These are phyloP conservation scores for Muscina levida DNA, from an alignment of 2,888 invertebrate species.

Conservation along the genomic window DNA sequence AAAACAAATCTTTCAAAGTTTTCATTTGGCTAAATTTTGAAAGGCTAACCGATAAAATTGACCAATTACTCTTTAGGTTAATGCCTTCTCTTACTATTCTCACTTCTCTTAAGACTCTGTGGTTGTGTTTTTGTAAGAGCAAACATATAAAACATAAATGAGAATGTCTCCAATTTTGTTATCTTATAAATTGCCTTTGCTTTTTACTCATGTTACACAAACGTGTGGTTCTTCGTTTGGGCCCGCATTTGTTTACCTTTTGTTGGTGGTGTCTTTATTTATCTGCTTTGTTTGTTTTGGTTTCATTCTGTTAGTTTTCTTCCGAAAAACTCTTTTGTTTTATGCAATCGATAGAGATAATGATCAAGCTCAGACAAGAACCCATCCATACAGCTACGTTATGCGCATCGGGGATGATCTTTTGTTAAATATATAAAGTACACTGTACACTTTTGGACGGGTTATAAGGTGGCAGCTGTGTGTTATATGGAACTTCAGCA, in stretches of 20 bases:
- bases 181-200: background rate
- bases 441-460: no score
- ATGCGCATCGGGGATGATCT: no score
- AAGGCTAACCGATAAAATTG: no score
- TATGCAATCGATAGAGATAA: background rate
- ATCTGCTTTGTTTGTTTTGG: background rate
- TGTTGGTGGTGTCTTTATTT: background rate
- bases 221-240: background rate
- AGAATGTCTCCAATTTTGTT: background rate
- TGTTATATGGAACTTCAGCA: no score
- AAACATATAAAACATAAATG: background rate
- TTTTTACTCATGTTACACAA: no score
- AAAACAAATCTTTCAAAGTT: no score
- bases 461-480: no score
- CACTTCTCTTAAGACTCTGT: background rate
- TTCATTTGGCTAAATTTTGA: no score
- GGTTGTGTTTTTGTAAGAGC: background rate
- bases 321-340: background rate
- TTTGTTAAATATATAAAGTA: no score
- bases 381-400: no score
- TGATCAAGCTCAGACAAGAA: no score
- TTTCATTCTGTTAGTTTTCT: background rate
- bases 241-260: background rate
- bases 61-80: no score
- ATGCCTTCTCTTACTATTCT: background rate